phyloP scores from a whole-genome alignment of 2,888 invertebrate species.

The Xanthorhoe designata region DNA sequence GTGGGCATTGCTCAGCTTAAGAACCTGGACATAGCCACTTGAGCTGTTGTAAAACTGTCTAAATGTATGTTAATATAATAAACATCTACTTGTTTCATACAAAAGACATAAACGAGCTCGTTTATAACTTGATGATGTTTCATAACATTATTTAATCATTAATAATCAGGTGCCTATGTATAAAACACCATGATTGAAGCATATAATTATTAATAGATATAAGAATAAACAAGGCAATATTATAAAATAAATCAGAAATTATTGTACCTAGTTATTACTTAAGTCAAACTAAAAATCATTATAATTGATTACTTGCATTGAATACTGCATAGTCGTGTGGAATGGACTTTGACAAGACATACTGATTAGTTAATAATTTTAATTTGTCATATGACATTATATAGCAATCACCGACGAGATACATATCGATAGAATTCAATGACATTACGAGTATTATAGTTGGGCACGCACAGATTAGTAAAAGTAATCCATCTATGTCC shows the following conservation, averaged over 20 bases:
- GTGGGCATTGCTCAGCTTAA: conserved; percentile 6
- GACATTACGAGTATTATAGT: conserved; percentile 11
- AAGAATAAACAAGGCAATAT: neutral
- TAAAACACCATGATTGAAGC: neutral
- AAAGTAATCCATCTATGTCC: neutral
- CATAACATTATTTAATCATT: neutral
- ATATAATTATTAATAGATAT: neutral
- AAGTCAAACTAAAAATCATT: neutral
- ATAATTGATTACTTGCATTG: conserved; percentile 11
- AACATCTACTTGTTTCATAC: neutral
- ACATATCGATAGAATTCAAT: conserved; percentile 11
- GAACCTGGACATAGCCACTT: neutral
- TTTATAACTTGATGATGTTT: neutral
- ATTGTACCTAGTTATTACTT: too few species aligned
- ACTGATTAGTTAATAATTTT: conserved; percentile 13
- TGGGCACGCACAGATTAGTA: neutral
- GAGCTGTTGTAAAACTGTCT: neutral
- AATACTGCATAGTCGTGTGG: conserved; percentile 11
- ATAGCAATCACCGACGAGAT: conserved; percentile 12
- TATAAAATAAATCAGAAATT: too few species aligned
- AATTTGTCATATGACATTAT: conserved; percentile 17
- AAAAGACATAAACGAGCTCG: conserved; percentile 25
- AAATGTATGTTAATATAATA: too few species aligned
- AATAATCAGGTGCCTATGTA: neutral
- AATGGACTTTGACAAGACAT: conserved; percentile 10